Evolutionary conservation across 2,888 invertebrate species (phyloP).

Genomic region (Xanthorhoe spadicearia): DNA sequence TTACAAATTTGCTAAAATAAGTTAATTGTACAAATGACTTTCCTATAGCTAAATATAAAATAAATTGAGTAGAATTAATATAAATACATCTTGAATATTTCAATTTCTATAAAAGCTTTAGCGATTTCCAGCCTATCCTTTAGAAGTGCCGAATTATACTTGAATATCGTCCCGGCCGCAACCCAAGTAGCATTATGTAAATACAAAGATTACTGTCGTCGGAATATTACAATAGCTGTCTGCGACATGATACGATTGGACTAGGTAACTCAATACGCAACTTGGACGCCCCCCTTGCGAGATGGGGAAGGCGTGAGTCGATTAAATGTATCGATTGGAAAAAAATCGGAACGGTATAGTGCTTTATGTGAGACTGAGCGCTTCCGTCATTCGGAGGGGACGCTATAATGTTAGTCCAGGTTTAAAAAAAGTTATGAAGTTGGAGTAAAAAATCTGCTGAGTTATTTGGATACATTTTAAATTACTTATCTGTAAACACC

Average conservation of each 20-base stretch:
- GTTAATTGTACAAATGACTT: no score
- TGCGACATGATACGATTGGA: slow-evolving; percentile 71
- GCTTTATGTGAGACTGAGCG: no score
- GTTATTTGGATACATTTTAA: no score
- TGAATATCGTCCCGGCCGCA: slow-evolving; percentile 39
- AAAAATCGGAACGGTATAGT: background rate
- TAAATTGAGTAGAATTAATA: no score
- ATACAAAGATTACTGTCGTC: slow-evolving; percentile 69
- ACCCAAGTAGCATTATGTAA: slow-evolving; percentile 72
- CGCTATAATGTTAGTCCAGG: no score
- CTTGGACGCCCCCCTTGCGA: slow-evolving; percentile 71
- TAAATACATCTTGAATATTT: background rate
- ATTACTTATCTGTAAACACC: no score
- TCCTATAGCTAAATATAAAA: no score
- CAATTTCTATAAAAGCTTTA: background rate
- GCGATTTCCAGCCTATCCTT: slow-evolving; percentile 7
- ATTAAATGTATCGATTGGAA: slow-evolving; percentile 9
- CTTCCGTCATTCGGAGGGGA: no score
- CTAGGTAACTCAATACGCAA: slow-evolving; percentile 81
- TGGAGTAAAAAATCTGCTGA: no score
- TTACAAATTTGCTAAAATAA: no score
- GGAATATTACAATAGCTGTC: slow-evolving; percentile 69
- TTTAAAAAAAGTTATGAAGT: no score
- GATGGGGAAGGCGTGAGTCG: slow-evolving; percentile 47
- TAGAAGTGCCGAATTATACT: slow-evolving; percentile 29